Base-by-base conservation (phyloP, 2,797 vertebrate species). In the Acanthopagrus latus region DNA sequence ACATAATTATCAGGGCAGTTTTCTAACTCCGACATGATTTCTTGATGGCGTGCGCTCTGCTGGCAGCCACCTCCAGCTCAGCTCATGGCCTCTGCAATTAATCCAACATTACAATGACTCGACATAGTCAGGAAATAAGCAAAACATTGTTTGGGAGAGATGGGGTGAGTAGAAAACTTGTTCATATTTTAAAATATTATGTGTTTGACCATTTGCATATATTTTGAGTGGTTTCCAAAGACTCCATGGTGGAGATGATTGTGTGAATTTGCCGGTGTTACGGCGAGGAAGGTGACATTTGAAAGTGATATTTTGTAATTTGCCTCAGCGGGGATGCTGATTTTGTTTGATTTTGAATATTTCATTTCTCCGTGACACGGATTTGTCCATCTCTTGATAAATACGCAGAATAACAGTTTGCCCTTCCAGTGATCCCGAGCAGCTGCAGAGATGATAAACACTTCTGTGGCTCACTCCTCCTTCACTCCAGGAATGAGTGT, bases 361-460 rank as follows among this genome's bases (percentile, higher is more conserved):
- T 47, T 66, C 9, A 5, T 72, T 58, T 77, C 23, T 66, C 44
- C 52, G 25, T 23, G 46, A 63, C 59, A 80, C 52, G 48, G 20
- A 60, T 74, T 77, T 74, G 29, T 56, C 21, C 25, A 10, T 68
- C 20, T 80, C 44, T 54, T 67, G 18, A 71, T 68, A 52, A 78
- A 82, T 59, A n/a, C 38, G 14, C 5, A 44, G 51, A 75, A 74
- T 79, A 38, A 70, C 44, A 56, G 51, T 58, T 56, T 67, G 64
- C 18, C 71, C 56, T 84, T 76, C 43, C 56, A n/a, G 12, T 81
- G 65, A 88, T 87, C 71, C 74, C 29, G 38, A 33, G 46, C 78
- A 69, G 80, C 72, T 86, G 74, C 76, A 76, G 57, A 64, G 58
- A 80, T 73, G 77, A 88, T 84, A 75, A 88, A 85, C 76, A 63